Evolutionary conservation across 2,113 vertebrate species (phyloP).

Genomic region (Spermophilus dauricus): DNA sequence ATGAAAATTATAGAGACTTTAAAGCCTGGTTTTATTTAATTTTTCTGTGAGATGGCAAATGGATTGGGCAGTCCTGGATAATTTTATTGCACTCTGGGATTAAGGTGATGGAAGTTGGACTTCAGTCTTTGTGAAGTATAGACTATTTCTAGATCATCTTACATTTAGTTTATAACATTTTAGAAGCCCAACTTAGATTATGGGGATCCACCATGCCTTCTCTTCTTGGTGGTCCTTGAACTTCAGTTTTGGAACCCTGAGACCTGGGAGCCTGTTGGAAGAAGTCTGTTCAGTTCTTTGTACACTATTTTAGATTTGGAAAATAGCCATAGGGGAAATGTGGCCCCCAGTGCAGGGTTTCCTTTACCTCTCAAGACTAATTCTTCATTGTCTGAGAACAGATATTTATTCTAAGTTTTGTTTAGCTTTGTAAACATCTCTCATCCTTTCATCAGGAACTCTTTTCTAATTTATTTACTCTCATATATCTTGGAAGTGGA

Average conservation of each 20-base stretch:
- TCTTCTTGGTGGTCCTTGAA: neutral
- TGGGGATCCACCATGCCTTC: neutral
- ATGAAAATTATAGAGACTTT: conserved; percentile 23
- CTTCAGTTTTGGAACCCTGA: neutral
- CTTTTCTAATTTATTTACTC: neutral
- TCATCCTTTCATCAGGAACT: neutral
- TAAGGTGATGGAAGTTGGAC: neutral
- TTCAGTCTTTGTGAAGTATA: neutral
- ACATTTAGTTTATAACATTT: neutral
- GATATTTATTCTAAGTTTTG: neutral
- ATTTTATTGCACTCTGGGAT: neutral
- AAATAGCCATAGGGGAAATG: neutral
- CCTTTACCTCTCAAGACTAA: neutral
- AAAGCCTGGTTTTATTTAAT: neutral
- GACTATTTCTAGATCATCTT: neutral
- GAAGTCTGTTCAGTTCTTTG: conserved; percentile 4
- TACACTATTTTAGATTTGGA: neutral
- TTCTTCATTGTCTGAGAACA: neutral
- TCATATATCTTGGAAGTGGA: neutral
- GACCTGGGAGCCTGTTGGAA: neutral
- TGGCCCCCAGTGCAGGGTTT: neutral
- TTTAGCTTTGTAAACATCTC: neutral
- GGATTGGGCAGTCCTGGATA: neutral
- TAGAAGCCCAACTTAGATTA: neutral
- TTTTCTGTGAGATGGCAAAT: neutral